Base-by-base conservation (phyloP, 1,140 invertebrate species). In the Galleria mellonella region DNA sequence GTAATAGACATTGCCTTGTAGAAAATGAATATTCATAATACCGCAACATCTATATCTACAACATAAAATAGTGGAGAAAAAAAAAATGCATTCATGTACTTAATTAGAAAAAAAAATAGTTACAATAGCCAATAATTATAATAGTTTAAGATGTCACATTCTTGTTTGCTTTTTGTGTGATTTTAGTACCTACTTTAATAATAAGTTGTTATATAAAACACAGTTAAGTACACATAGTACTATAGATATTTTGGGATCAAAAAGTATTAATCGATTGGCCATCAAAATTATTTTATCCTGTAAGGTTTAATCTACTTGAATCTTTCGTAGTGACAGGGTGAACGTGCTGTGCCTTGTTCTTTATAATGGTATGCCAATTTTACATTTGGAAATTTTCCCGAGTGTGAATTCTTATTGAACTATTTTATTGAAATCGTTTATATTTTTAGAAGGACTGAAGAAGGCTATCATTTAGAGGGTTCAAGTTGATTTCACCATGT, bases 201-300 rank as follows among this genome's bases (percentile, higher is more conserved):
- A 23, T 2, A 23, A 23, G 6, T 23, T 6, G 6, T 2, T 14
- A 15, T 37, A 14, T 3, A 35, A 12, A 14, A 35, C 15, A 35
- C 12, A 4, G 32, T 14, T 14, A 35, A 35, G n/a, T 35, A 35
- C 12, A 15, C 7, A 29, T 9, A 7, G 6, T 35, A 35, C 6
- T 6, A 12, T 23, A 50, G 47, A 41, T 43, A 61, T 73, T 79
- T 82, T 82, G 77, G 73, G 77, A 82, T 82, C 77, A 82, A 78
- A 76, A 74, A 66, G 64, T 55, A 50, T 50, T 52, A 47, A 47
- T 14, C 35, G 32, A 54, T 72, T 55, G 60, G 63, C 57, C 52
- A 62, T 41, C 45, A 58, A 68, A 72, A 48, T 51, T 49, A 56
- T 44, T 47, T 11, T 27, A 36, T 32, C 42, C 31, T 42, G 28